Percentiles rank a stretch among this genome's conserved stretches.
phyloP scores from a whole-genome alignment of 2,888 invertebrate genomes.

The Mimachlamys varia region DNA sequence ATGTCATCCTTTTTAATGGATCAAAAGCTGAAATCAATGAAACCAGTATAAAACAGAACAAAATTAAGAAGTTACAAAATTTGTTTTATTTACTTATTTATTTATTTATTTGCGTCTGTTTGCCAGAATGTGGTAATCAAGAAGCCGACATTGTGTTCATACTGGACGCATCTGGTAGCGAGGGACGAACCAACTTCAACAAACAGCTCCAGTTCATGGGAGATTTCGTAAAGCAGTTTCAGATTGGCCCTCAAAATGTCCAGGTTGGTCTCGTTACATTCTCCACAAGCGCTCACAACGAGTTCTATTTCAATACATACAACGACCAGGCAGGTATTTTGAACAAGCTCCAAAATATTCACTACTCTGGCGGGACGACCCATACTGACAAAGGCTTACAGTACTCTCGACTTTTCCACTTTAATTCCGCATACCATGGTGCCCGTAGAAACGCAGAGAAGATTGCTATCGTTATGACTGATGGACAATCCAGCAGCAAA shows the following conservation, averaged over 20 bases:
- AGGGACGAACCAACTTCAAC: constrained; percentile 68
- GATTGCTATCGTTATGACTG: constrained; percentile 64
- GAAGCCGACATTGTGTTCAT: constrained; percentile 66
- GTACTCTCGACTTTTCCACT: constrained; percentile 58
- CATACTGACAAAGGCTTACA: constrained; percentile 58
- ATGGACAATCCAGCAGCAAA: constrained; percentile 60
- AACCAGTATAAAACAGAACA: background rate
- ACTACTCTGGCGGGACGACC: constrained; percentile 56
- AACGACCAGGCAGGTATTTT: constrained; percentile 56
- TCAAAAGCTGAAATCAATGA: background rate
- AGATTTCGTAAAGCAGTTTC: constrained; percentile 66
- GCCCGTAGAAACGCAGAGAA: constrained; percentile 57
- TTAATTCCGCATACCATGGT: constrained; percentile 53
- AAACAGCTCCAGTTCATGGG: constrained; percentile 69
- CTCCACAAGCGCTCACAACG: constrained; percentile 54
- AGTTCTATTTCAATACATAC: constrained; percentile 61
- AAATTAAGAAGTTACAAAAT: background rate
- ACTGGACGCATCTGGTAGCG: constrained; percentile 66
- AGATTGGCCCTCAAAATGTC: constrained; percentile 65
- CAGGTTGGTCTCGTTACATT: constrained; percentile 68
- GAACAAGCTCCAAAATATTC: constrained; percentile 52
- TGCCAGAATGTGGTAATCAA: constrained; percentile 53
- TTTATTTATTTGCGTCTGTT: no score
- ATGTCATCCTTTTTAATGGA: background rate
- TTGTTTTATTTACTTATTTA: no score